Conservation (phyloP, 2,888 invertebrate species). For the Idaea dimidiata region DNA sequence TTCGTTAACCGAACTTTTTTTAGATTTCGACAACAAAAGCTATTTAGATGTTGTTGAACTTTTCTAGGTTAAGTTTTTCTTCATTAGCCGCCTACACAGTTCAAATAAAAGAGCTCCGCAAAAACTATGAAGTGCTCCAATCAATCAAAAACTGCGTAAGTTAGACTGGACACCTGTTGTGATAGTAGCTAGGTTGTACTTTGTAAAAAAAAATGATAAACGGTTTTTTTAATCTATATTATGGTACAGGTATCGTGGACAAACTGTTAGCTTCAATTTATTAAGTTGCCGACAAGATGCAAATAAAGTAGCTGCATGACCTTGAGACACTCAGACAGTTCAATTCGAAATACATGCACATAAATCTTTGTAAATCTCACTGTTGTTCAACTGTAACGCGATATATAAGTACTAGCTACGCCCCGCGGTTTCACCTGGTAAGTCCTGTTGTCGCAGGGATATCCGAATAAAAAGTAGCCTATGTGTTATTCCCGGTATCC, state of each 20-base stretch:
- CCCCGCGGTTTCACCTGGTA: no score
- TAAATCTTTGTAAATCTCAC: conserved; percentile 60
- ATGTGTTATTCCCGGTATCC: no score
- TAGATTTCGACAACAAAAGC: conserved; percentile 15
- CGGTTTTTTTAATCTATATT: neutral
- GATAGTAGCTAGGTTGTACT: conserved; percentile 31
- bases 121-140: conserved; percentile 40
- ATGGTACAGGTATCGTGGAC: neutral
- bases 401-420: no score
- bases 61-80: conserved; percentile 29
- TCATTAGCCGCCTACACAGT: conserved; percentile 41
- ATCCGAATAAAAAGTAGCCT: no score
- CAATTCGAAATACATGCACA: conserved; percentile 49
- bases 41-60: conserved; percentile 27
- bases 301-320: conserved; percentile 34
- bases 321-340: conserved; percentile 51
- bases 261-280: neutral
- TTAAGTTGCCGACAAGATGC: conserved; percentile 13
- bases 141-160: conserved; percentile 43
- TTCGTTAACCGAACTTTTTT: neutral
- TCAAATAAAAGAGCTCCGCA: conserved; percentile 28
- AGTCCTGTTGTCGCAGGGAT: no score
- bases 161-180: neutral
- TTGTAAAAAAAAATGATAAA: neutral
- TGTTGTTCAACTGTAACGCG: conserved; percentile 38